Evolutionary conservation across 2,797 vertebrate genomes (phyloP).

Genomic region (Brachymystax lenok): DNA sequence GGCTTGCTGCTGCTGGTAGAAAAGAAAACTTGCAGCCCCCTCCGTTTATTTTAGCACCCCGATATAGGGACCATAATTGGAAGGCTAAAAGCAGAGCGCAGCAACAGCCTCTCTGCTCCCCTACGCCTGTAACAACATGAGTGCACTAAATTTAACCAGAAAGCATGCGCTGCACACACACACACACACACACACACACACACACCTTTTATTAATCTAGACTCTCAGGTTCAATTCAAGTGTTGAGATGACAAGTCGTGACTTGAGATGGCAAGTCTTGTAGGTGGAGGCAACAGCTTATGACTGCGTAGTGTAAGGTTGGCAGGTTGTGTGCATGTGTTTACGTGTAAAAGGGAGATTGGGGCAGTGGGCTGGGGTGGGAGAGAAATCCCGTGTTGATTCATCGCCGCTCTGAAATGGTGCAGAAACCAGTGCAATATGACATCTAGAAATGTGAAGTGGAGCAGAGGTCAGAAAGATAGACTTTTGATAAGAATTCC

Average conservation of each 20-base stretch:
- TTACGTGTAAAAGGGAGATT: background rate
- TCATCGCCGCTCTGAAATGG: background rate
- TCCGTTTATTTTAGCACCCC: slow-evolving; percentile 34
- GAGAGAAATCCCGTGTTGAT: background rate
- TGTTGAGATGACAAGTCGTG: background rate
- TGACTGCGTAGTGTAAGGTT: background rate
- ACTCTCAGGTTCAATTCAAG: background rate
- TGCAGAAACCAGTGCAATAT: background rate
- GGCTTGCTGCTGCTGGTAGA: slow-evolving; percentile 42
- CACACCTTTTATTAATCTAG: background rate
- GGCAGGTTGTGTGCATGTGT: background rate
- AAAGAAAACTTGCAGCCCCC: slow-evolving; percentile 38
- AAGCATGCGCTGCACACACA: background rate
- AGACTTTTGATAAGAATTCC: background rate
- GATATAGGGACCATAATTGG: slow-evolving; percentile 6
- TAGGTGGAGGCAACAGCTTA: too few relatives aligned
- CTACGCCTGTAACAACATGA: background rate
- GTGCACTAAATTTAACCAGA: background rate
- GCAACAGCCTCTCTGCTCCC: background rate
- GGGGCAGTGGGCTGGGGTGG: background rate
- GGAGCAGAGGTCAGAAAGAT: background rate
- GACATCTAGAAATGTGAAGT: background rate
- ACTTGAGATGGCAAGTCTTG: background rate
- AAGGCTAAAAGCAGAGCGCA: slow-evolving; percentile 9
- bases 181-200: too few relatives aligned